A percentile compares a stretch with the other conserved stretches of the same genome.
Evolutionary conservation across 2,113 vertebrate species (phyloP).

Genomic region (Gopherus flavomarginatus): DNA sequence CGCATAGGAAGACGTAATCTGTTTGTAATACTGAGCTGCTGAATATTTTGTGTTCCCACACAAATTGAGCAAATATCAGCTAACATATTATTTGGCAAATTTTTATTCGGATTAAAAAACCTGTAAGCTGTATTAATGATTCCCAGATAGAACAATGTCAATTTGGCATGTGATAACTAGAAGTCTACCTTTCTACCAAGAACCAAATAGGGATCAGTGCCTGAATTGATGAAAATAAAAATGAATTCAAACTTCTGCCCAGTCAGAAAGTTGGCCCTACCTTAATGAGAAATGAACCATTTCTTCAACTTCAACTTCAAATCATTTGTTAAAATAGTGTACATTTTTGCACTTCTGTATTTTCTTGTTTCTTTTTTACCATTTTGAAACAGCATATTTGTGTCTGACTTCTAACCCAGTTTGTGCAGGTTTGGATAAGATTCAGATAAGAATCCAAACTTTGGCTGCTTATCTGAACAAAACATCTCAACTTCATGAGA

Average conservation of each 20-base stretch:
- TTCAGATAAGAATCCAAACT: background rate
- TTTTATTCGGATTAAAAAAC: background rate
- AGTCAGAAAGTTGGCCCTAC: background rate
- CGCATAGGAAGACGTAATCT: background rate
- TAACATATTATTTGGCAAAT: background rate
- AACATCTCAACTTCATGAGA: background rate
- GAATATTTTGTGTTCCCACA: background rate
- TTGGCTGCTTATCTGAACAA: background rate
- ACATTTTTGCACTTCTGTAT: background rate
- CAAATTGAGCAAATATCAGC: background rate
- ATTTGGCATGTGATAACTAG: background rate
- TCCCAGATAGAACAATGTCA: background rate
- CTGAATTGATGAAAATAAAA: background rate
- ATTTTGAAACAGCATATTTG: background rate
- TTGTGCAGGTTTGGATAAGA: background rate
- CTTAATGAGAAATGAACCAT: background rate
- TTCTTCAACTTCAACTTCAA: background rate
- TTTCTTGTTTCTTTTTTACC: background rate
- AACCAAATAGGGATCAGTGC: background rate
- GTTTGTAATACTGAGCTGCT: background rate
- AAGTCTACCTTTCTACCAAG: background rate
- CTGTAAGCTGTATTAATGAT: background rate
- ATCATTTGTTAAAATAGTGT: background rate
- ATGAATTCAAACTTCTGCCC: background rate
- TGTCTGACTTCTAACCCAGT: background rate